These are phyloP conservation scores for Muscicapa striata DNA, from an alignment of 2,797 vertebrate genomes.

Conservation along the genomic window DNA sequence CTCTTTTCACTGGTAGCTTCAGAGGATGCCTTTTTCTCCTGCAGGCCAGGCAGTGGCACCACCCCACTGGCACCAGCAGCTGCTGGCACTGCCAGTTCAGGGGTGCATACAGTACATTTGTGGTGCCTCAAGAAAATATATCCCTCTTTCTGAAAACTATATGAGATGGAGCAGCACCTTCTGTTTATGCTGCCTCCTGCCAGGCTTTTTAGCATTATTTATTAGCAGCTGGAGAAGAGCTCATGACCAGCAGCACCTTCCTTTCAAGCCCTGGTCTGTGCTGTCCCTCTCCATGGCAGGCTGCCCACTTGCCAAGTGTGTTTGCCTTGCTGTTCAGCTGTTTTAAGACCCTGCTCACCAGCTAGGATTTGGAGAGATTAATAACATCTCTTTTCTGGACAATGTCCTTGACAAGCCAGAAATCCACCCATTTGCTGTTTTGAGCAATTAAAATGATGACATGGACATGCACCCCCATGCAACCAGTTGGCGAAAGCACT, in stretches of 20 bases:
- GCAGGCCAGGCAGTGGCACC: neutral
- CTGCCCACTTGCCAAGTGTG: neutral
- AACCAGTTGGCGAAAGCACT: neutral
- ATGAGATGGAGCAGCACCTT: neutral
- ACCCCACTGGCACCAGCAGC: neutral
- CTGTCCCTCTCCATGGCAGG: neutral
- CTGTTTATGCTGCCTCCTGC: neutral
- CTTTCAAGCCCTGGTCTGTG: neutral
- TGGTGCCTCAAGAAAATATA: neutral
- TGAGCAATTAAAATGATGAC: neutral
- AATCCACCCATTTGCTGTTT: neutral
- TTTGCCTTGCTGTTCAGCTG: neutral
- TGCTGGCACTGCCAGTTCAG: neutral
- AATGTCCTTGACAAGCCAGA: constrained; percentile 34
- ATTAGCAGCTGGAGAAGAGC: constrained; percentile 1
- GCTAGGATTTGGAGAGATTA: constrained; percentile 22
- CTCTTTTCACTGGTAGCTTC: neutral
- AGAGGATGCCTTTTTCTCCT: neutral
- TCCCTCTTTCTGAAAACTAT: neutral
- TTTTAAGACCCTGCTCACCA: neutral
- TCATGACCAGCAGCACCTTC: neutral
- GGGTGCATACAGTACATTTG: neutral
- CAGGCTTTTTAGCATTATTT: constrained; percentile 1
- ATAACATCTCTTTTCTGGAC: neutral
- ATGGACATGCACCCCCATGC: neutral